Evolutionary conservation across 2,797 vertebrate genomes (phyloP).

Genomic region (Tolypeutes matacus): DNA sequence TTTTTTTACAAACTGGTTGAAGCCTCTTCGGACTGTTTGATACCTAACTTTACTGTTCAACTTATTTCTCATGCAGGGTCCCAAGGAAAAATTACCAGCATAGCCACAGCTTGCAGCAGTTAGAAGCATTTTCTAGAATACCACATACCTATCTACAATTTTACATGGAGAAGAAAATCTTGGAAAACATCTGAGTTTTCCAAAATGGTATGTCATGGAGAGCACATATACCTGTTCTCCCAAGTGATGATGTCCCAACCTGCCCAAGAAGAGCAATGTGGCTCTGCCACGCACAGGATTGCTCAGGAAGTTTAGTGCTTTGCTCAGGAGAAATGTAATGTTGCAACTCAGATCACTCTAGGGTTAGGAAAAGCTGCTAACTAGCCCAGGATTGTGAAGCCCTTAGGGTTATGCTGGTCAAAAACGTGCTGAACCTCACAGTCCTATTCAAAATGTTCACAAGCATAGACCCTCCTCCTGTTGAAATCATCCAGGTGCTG

Average conservation of each 20-base stretch:
- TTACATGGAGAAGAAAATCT: constrained; percentile 98
- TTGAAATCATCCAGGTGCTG: constrained; percentile 97
- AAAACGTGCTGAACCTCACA: constrained; percentile 98
- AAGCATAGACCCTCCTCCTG: constrained; percentile 99
- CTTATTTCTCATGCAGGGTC: constrained; percentile 99
- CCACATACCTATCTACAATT: constrained; percentile 95
- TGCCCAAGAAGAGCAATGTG: constrained; percentile 97
- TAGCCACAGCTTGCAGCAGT: constrained; percentile 97
- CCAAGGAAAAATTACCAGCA: constrained; percentile 99
- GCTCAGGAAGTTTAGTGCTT: constrained; percentile 98
- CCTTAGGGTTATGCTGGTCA: constrained; percentile 98
- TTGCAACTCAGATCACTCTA: constrained; percentile 98
- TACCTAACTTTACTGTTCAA: constrained; percentile 73
- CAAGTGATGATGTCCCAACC: constrained; percentile 99
- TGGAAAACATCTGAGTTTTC: constrained; percentile 98
- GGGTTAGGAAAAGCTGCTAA: constrained; percentile 97
- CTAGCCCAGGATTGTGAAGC: constrained; percentile 97
- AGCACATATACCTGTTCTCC: constrained; percentile 98
- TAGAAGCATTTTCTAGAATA: constrained; percentile 98
- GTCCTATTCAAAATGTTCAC: constrained; percentile 99
- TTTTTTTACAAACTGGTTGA: constrained; percentile 99
- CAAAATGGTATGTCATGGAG: constrained; percentile 99
- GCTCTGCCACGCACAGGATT: constrained; percentile 95
- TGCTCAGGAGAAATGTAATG: constrained; percentile 96
- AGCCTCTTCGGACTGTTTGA: constrained; percentile 98